phyloP scores from a whole-genome alignment of 37 sponge, comb jelly and placozoan genomes.

The Haliclona indistincta region DNA sequence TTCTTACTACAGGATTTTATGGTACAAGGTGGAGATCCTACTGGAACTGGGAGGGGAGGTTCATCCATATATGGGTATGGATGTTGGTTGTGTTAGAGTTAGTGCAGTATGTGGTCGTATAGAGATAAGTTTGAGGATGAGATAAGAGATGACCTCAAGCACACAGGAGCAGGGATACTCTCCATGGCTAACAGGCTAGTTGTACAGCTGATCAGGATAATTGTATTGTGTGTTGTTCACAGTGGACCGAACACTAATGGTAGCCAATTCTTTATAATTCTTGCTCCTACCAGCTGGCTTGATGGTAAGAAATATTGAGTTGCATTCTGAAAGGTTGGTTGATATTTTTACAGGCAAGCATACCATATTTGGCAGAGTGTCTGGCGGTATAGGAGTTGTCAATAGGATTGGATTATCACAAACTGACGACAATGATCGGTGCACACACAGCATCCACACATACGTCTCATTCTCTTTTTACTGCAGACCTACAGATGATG shows the following conservation, averaged over 20 bases:
- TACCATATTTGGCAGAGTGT: slow-evolving; percentile 97
- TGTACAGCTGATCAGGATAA: neutral
- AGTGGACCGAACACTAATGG: slow-evolving; percentile 99
- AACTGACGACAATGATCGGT: slow-evolving; percentile 88
- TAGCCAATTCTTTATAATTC: slow-evolving; percentile 97
- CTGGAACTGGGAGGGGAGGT: slow-evolving; percentile 98
- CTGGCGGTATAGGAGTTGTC: slow-evolving; percentile 86
- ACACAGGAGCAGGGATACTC: slow-evolving; percentile 97
- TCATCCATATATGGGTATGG: slow-evolving; percentile 92
- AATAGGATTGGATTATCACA: slow-evolving; percentile 86
- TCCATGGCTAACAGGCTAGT: slow-evolving; percentile 97
- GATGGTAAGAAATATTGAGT: slow-evolving; percentile 68
- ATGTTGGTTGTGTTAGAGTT: neutral
- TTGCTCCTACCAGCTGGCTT: slow-evolving; percentile 96
- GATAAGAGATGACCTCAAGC: slow-evolving; percentile 90
- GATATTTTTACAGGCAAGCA: slow-evolving; percentile 73
- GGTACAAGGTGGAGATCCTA: slow-evolving; percentile 98
- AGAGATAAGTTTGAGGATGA: slow-evolving; percentile 93
- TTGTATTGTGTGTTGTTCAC: neutral
- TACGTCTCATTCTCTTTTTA: neutral
- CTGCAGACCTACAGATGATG: slow-evolving; percentile 69
- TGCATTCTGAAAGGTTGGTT: neutral
- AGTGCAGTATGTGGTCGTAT: neutral
- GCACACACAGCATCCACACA: neutral
- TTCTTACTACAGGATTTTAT: slow-evolving; percentile 79